Conservation (phyloP, 2,888 invertebrate species). For the Vannuccia rotundouncinata region DNA sequence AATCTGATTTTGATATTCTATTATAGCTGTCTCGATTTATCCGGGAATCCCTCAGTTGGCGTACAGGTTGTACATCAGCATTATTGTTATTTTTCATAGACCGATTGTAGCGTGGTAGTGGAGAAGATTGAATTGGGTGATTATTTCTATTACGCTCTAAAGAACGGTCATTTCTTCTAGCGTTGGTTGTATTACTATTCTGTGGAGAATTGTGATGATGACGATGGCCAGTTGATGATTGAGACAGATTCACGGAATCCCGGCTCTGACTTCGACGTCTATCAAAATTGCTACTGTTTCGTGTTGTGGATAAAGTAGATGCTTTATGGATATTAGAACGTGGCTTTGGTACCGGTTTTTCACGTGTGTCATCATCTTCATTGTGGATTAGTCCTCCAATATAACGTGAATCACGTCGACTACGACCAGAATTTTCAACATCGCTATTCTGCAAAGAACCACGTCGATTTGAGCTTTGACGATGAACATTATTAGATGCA, state of each 20-base stretch:
- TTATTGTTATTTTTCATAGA: slow-evolving; percentile 13
- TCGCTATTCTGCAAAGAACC: neutral
- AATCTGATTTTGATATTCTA: neutral
- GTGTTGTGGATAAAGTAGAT: neutral
- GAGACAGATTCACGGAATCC: neutral
- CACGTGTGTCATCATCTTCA: neutral
- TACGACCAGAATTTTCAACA: neutral
- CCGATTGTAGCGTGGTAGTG: neutral
- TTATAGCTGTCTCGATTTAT: neutral
- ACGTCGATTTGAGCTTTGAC: neutral
- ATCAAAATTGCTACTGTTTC: neutral
- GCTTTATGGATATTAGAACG: neutral
- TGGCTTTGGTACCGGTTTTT: slow-evolving; percentile 1
- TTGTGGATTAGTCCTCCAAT: neutral
- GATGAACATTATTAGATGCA: neutral
- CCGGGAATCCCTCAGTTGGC: neutral
- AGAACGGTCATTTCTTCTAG: neutral
- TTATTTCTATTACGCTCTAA: neutral
- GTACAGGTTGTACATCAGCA: neutral
- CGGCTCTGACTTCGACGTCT: slow-evolving; percentile 33
- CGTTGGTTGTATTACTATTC: neutral
- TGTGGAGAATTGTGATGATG: neutral
- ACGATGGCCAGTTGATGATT: neutral
- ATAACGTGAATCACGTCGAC: neutral
- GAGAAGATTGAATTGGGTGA: neutral